These are phyloP conservation scores for Pedicia rivosa DNA, from an alignment of 2,888 invertebrate genomes.

Conservation along the genomic window DNA sequence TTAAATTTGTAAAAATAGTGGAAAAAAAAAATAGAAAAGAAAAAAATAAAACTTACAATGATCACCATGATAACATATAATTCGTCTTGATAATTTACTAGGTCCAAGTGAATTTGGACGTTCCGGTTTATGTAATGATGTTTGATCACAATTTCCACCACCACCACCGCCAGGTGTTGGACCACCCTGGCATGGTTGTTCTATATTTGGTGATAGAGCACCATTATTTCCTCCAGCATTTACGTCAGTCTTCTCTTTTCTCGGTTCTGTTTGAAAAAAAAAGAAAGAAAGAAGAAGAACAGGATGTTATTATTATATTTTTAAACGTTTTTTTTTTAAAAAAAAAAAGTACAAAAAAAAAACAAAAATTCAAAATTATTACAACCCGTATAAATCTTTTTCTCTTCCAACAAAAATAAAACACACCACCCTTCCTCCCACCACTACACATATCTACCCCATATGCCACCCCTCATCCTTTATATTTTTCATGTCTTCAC, in stretches of 20 bases:
- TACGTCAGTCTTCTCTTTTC: conserved; percentile 80
- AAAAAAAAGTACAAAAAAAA: too few relatives aligned
- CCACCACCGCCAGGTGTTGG: conserved; percentile 33
- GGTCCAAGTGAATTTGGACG: conserved; percentile 66
- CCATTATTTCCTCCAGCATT: conserved; percentile 37
- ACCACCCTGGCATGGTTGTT: conserved; percentile 29
- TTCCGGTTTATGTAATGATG: conserved; percentile 46
- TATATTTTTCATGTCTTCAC: too few relatives aligned
- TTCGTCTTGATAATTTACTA: conserved; percentile 57
- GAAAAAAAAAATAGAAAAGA: too few relatives aligned
- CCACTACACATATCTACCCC: not conserved
- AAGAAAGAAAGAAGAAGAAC: conserved; percentile 12
- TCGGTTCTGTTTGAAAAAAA: conserved; percentile 59
- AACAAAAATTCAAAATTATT: too few relatives aligned
- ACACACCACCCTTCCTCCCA: not conserved
- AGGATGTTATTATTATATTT: too few relatives aligned
- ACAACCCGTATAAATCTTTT: too few relatives aligned
- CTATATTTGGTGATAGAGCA: conserved; percentile 44
- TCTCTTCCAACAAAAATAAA: not conserved
- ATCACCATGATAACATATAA: conserved; percentile 66
- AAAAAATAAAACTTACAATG: conserved; percentile 39
- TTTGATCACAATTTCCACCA: conserved; percentile 24
- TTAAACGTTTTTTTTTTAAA: too few relatives aligned
- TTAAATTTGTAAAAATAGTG: conserved; percentile 7
- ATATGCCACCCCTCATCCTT: too few relatives aligned